Evolutionary conservation across 2,797 vertebrate genomes (phyloP).

Genomic region (Anas bernieri): DNA sequence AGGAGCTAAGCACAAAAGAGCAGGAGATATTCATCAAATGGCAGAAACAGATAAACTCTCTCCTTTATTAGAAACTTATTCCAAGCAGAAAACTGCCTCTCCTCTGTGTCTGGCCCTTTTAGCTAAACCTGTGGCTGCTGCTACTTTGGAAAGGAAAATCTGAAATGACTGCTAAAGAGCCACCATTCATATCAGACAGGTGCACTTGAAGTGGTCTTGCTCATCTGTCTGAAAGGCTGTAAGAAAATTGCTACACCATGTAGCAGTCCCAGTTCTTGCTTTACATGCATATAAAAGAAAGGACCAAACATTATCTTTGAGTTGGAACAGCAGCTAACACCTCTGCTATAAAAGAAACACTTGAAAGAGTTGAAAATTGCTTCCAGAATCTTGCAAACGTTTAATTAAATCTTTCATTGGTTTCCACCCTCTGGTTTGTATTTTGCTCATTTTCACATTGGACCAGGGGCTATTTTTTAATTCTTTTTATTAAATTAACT

Average conservation of each 20-base stretch:
- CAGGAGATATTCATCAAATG: background rate
- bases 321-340: background rate
- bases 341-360: background rate
- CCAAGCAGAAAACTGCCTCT: background rate
- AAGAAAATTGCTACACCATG: background rate
- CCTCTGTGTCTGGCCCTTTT: background rate
- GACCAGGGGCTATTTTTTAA: background rate
- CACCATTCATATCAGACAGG: background rate
- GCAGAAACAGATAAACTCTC: background rate
- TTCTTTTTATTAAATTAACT: background rate
- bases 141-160: background rate
- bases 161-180: background rate
- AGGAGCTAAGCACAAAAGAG: background rate
- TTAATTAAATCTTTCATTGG: conserved; percentile 3
- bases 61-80: background rate
- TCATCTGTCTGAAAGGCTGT: background rate
- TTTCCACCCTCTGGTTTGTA: background rate
- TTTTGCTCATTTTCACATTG: conserved; percentile 8
- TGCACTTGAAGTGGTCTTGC: background rate
- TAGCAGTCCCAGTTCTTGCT: background rate
- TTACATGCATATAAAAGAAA: background rate
- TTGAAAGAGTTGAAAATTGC: background rate
- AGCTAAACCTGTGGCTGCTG: background rate
- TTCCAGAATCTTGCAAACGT: background rate
- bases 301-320: background rate